These are phyloP conservation scores for Opisthograptis luteolata DNA, from an alignment of 2,888 invertebrate genomes.

Conservation along the genomic window DNA sequence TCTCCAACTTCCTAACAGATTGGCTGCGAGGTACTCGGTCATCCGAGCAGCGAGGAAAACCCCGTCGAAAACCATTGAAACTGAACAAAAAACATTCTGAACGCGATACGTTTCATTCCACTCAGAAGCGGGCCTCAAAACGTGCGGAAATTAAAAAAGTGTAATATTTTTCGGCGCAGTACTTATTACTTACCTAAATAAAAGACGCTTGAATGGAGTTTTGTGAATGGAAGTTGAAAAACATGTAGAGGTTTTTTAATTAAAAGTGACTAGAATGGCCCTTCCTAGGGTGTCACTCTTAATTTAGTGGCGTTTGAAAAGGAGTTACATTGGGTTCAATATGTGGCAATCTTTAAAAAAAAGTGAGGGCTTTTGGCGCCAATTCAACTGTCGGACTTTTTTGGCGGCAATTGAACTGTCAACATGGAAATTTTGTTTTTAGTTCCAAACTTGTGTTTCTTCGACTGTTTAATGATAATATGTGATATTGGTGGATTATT, in stretches of 20 bases:
- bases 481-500: too few species aligned
- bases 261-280: background rate
- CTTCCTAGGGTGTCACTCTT: background rate
- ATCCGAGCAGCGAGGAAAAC: background rate
- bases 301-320: too few species aligned
- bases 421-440: too few species aligned
- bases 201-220: background rate
- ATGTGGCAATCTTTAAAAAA: too few species aligned
- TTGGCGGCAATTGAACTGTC: too few species aligned
- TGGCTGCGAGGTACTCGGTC: slow-evolving; percentile 4
- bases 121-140: background rate
- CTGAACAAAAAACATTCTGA: slow-evolving; percentile 2
- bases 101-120: slow-evolving; percentile 9
- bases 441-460: too few species aligned
- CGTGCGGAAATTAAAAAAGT: slow-evolving; percentile 19
- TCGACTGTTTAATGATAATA: too few species aligned
- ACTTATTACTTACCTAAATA: too few species aligned
- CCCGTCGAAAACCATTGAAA: slow-evolving; percentile 2
- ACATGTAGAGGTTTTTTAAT: background rate
- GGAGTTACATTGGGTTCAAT: too few species aligned
- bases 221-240: background rate
- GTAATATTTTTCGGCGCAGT: slow-evolving; percentile 9
- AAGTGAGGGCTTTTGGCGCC: too few species aligned
- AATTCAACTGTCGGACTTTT: too few species aligned
- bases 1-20: background rate